Evolutionary conservation across 1,140 invertebrate genomes (phyloP).

Genomic region (Neodiprion virginianus): DNA sequence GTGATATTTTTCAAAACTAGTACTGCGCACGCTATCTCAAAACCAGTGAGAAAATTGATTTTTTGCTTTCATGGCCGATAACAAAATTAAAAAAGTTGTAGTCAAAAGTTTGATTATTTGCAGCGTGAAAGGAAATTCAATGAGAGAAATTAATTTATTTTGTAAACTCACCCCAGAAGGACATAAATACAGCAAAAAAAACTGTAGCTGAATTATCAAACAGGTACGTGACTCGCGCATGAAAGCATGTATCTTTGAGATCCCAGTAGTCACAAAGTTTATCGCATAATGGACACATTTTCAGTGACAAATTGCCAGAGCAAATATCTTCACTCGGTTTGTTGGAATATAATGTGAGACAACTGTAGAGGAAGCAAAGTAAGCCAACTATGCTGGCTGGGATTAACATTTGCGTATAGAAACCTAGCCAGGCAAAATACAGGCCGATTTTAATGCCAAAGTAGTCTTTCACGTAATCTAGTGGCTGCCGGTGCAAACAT

Average conservation of each 20-base stretch:
- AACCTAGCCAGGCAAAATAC: slow-evolving; percentile 98
- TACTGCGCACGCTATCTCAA: no score
- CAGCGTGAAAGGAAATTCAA: not conserved
- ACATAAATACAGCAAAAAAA: slow-evolving; percentile 96
- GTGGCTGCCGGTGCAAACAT: slow-evolving; percentile 85
- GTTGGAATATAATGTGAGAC: slow-evolving; percentile 74
- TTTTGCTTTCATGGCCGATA: no score
- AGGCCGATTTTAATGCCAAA: slow-evolving; percentile 94
- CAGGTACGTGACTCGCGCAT: slow-evolving; percentile 88
- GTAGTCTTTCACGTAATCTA: slow-evolving; percentile 89
- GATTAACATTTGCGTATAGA: slow-evolving; percentile 94
- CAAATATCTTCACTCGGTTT: slow-evolving; percentile 86
- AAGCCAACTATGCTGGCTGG: slow-evolving; percentile 84
- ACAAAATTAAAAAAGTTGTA: no score
- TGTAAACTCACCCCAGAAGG: slow-evolving; percentile 83
- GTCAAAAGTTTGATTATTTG: not conserved
- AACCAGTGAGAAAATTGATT: no score
- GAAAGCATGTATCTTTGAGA: slow-evolving; percentile 84
- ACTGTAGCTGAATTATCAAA: slow-evolving; percentile 96
- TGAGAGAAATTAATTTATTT: not conserved
- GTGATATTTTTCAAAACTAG: not conserved
- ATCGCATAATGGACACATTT: slow-evolving; percentile 89
- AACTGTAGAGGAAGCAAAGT: slow-evolving; percentile 82
- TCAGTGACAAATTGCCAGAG: slow-evolving; percentile 64
- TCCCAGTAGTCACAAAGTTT: slow-evolving; percentile 88